A percentile compares a stretch with the other conserved stretches of the same genome.
Evolutionary conservation across 2,888 invertebrate genomes (phyloP).

Genomic region (Malthinus seriepunctatus): DNA sequence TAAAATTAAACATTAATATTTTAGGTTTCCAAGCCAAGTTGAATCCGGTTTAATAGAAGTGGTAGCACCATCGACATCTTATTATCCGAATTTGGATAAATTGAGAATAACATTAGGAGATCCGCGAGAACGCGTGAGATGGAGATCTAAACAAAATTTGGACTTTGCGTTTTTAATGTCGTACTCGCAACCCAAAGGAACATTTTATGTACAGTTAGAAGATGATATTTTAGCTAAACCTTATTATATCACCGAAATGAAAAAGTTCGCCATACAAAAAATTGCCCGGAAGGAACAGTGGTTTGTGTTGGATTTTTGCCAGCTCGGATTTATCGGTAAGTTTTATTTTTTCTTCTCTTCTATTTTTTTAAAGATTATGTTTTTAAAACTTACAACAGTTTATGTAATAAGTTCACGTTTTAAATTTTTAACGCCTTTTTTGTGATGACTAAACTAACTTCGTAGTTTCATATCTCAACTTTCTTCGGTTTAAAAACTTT

Average conservation of each 20-base stretch:
- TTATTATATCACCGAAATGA: slow-evolving; percentile 83
- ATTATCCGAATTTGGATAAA: slow-evolving; percentile 84
- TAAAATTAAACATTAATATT: slow-evolving; percentile 13
- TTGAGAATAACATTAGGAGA: slow-evolving; percentile 83
- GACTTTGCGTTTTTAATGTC: slow-evolving; percentile 95
- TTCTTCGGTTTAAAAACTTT: too few relatives aligned
- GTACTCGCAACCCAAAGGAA: slow-evolving; percentile 84
- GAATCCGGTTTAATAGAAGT: slow-evolving; percentile 86
- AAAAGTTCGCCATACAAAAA: slow-evolving; percentile 78
- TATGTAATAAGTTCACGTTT: too few relatives aligned
- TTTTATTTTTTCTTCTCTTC: slow-evolving; percentile 1
- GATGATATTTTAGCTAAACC: slow-evolving; percentile 91
- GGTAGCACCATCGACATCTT: slow-evolving; percentile 80
- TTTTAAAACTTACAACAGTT: too few relatives aligned
- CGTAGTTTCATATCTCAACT: too few relatives aligned
- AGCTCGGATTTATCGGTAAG: slow-evolving; percentile 89
- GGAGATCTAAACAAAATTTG: slow-evolving; percentile 94
- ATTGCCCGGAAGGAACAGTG: slow-evolving; percentile 76
- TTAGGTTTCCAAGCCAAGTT: slow-evolving; percentile 75
- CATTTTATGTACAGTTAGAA: slow-evolving; percentile 90
- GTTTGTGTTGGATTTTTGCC: slow-evolving; percentile 93
- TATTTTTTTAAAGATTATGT: not conserved
- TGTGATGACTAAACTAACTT: too few relatives aligned
- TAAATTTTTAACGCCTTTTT: too few relatives aligned
- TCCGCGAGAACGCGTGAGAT: slow-evolving; percentile 79